Evolutionary conservation across 64 coral and sea anemone species (phyloP).

Genomic region (Porites australiensis): DNA sequence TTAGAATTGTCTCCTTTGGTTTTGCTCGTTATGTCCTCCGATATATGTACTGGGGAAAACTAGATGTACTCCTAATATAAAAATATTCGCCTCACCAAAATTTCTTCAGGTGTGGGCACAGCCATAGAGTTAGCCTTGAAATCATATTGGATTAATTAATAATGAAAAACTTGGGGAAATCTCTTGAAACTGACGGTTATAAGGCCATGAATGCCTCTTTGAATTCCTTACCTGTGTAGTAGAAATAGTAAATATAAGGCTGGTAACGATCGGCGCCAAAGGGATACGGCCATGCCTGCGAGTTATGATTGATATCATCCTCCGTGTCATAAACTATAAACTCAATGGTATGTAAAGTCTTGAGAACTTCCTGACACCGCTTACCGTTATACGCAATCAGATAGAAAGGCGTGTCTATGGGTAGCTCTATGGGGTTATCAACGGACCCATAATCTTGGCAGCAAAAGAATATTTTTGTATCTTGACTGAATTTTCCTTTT

Average conservation of each 20-base stretch:
- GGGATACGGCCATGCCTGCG: neutral
- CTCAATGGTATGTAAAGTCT: conserved; percentile 53
- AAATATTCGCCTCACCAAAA: too few relatives aligned
- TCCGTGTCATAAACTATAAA: conserved; percentile 68
- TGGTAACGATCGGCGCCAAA: neutral
- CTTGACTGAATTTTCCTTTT: conserved; percentile 40
- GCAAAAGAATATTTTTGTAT: conserved; percentile 73
- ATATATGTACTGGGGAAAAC: too few relatives aligned
- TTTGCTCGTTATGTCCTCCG: too few relatives aligned
- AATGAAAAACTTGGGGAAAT: too few relatives aligned
- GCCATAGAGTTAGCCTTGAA: too few relatives aligned
- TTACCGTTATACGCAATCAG: conserved; percentile 60
- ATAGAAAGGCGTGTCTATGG: conserved; percentile 62
- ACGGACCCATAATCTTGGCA: conserved; percentile 48
- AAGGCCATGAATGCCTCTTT: neutral
- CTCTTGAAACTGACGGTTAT: too few relatives aligned
- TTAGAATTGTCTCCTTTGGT: too few relatives aligned
- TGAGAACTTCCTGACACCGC: conserved; percentile 58
- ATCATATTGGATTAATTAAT: too few relatives aligned
- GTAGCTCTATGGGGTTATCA: conserved; percentile 57
- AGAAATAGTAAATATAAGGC: conserved; percentile 71
- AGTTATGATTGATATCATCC: neutral
- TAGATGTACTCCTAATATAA: too few relatives aligned
- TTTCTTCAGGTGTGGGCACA: too few relatives aligned
- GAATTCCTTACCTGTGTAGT: conserved; percentile 51